These are phyloP conservation scores for Porites lobata DNA, from an alignment of 92 coral and sea anemone species.

Conservation along the genomic window DNA sequence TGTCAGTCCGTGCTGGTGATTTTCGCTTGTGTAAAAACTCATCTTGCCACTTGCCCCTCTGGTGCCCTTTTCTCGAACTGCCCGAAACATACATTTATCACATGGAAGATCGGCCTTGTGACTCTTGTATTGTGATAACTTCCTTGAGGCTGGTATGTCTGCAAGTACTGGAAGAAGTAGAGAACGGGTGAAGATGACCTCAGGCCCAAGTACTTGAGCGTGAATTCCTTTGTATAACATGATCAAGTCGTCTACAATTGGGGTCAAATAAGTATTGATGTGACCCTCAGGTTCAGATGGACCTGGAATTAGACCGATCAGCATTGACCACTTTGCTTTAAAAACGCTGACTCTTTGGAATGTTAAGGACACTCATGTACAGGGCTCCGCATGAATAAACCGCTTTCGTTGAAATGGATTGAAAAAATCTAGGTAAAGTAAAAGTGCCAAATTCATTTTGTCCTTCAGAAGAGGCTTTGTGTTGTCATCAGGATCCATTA, in stretches of 20 bases:
- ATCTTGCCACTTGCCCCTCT: slow-evolving; percentile 55
- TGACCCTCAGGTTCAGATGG: slow-evolving; percentile 50
- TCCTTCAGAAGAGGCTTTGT: slow-evolving; percentile 22
- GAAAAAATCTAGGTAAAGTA: slow-evolving; percentile 56
- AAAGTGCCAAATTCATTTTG: slow-evolving; percentile 36
- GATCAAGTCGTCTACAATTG: slow-evolving; percentile 49
- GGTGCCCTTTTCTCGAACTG: slow-evolving; percentile 62
- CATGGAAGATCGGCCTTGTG: slow-evolving; percentile 48
- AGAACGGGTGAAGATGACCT: slow-evolving; percentile 13
- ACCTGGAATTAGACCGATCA: slow-evolving; percentile 70
- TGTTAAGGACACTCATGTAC: slow-evolving; percentile 48
- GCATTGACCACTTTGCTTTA: slow-evolving; percentile 52
- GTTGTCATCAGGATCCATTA: slow-evolving; percentile 5
- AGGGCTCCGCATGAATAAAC: slow-evolving; percentile 35
- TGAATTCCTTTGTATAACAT: slow-evolving; percentile 31
- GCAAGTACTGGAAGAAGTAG: slow-evolving; percentile 39
- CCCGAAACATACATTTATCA: slow-evolving; percentile 55
- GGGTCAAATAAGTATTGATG: slow-evolving; percentile 48
- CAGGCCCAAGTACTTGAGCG: slow-evolving; percentile 15
- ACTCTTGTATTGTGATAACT: slow-evolving; percentile 36
- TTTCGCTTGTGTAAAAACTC: slow-evolving; percentile 30
- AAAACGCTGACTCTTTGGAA: slow-evolving; percentile 38
- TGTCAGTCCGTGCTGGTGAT: slow-evolving; percentile 15
- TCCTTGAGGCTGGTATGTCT: slow-evolving; percentile 66
- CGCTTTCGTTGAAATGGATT: slow-evolving; percentile 28